Evolutionary conservation across 2,797 vertebrate species (phyloP).

Genomic region (Zalophus californianus): DNA sequence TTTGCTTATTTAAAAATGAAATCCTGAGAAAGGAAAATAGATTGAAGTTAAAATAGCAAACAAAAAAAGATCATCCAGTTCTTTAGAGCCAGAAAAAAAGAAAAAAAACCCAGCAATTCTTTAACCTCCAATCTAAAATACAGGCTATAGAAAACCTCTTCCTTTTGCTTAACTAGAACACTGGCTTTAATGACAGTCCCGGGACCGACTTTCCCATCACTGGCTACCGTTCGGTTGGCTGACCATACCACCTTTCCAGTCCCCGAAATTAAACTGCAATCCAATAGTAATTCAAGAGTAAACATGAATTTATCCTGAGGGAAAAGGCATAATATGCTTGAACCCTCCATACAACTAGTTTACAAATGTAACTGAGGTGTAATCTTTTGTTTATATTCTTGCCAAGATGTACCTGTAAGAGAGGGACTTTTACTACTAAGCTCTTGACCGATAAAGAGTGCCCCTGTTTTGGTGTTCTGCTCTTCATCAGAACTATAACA

Average conservation of each 20-base stretch:
- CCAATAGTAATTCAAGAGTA: neutral
- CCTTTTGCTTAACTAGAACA: neutral
- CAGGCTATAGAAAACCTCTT: neutral
- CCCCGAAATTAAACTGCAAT: neutral
- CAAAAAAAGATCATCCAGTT: constrained; percentile 9
- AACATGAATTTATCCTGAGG: neutral
- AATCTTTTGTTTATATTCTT: neutral
- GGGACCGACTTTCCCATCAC: neutral
- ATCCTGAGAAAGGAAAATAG: constrained; percentile 10
- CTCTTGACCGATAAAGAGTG: neutral
- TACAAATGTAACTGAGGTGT: neutral
- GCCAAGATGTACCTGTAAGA: neutral
- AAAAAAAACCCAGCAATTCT: neutral
- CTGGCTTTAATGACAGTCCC: neutral
- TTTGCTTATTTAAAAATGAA: constrained; percentile 51
- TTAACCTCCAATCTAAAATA: neutral
- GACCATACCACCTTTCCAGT: neutral
- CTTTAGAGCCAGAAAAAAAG: neutral
- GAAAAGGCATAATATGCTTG: neutral
- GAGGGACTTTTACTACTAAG: neutral
- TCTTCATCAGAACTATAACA: neutral
- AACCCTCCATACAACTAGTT: neutral
- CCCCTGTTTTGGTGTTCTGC: neutral
- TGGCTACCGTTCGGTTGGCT: neutral
- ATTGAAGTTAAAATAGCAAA: neutral